Evolutionary conservation across 2,888 invertebrate genomes (phyloP), one percentile per base, ranked within the genome.

Genomic region (Dusona sp.): DNA sequence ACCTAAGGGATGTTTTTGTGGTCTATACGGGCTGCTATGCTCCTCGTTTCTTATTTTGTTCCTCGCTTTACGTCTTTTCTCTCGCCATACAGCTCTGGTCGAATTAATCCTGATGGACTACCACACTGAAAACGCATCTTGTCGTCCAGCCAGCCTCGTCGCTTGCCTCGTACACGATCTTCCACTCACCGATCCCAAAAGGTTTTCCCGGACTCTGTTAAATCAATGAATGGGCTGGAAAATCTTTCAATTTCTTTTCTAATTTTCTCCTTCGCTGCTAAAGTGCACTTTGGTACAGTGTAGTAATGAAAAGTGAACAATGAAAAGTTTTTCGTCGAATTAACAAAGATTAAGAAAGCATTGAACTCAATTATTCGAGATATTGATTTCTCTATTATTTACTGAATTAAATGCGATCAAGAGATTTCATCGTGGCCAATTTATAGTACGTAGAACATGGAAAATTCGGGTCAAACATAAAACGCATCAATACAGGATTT

Each of bases 111-210:
- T 90, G 90, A 36, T 90, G 92, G 72, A 93, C 91, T 67, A 92
- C 91, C 64, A 94, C 92, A 84, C 90, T 94, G 91, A 95, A 95
- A 86, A 94, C 93, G 92, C 95, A 95, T 89, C 94, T 94, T 79
- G 94, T 94, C 82, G 94, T 93, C 93, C 95, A 95, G 36, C 95
- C 95, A 16, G 94, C 94, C 25, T 94, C 94, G 90, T 95, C 95
- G 88, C 91, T 93, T 11, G 95, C 95, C 85, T 95, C 94, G 90
- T 95, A 95, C 87, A 94, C 94, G 82, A 95, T 92, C 88, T 94
- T 94, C 90, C 95, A 95, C 16, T 93, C 94, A 9, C 95, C 95
- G 67, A 93, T 87, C 45, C 94, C 93, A 88, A 95, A 94, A 65
- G 91, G 91, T 36, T 92, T 93, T 22, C 95, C 95, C 3, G 95